phyloP scores from a whole-genome alignment of 2,797 vertebrate genomes.

The Myotis myotis region DNA sequence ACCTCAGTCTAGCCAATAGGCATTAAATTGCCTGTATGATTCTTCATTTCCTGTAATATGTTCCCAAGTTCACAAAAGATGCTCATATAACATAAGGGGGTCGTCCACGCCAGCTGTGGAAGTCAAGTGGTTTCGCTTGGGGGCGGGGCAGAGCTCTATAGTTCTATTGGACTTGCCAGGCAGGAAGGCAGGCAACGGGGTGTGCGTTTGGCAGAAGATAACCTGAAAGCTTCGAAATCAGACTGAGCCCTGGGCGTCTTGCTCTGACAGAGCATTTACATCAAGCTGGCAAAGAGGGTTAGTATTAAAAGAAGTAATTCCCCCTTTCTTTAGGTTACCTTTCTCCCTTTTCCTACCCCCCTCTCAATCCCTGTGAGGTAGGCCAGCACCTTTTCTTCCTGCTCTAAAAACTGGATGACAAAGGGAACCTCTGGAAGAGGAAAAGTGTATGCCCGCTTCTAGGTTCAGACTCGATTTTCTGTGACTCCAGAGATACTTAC shows the following conservation, averaged over 20 bases:
- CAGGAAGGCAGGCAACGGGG: neutral
- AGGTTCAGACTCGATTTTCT: neutral
- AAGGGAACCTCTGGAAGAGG: neutral
- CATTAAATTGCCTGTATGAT: neutral
- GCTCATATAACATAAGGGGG: neutral
- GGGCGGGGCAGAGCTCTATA: neutral
- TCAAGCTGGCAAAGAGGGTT: neutral
- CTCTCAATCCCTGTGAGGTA: neutral
- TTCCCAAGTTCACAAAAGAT: neutral
- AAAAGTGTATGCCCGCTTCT: neutral
- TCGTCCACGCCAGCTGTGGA: neutral
- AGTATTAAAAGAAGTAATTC: conserved; percentile 41
- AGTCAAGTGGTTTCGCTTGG: neutral
- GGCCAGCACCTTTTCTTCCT: conserved; percentile 5
- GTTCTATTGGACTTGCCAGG: neutral
- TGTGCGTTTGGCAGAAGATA: neutral
- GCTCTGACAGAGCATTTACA: neutral
- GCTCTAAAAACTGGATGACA: neutral
- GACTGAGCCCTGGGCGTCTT: neutral
- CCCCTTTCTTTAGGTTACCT: neutral
- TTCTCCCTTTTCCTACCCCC: neutral
- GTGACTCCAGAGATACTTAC: neutral
- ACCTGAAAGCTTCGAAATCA: neutral
- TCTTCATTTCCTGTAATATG: neutral
- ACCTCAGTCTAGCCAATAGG: neutral